Evolutionary conservation across 2,888 invertebrate species (phyloP).

Genomic region (Pristionchus maxplancki): DNA sequence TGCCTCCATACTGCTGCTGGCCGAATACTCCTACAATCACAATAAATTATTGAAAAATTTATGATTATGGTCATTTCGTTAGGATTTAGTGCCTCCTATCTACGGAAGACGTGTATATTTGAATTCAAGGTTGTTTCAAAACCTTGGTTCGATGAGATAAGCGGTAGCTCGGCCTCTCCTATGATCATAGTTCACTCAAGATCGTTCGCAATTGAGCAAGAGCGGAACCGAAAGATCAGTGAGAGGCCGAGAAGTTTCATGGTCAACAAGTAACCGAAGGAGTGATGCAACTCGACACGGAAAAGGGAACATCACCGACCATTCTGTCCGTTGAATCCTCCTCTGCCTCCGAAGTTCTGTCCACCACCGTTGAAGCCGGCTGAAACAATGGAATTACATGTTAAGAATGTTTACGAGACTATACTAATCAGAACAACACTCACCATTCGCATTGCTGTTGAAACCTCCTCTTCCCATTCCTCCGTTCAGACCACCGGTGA

Average conservation of each 20-base stretch:
- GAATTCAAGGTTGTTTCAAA: too few relatives aligned
- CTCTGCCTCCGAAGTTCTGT: background rate
- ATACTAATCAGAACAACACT: too few relatives aligned
- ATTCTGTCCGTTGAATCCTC: constrained; percentile 12
- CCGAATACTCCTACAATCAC: constrained; percentile 18
- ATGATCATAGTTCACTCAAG: constrained; percentile 3
- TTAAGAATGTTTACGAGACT: too few relatives aligned
- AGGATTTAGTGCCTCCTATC: too few relatives aligned
- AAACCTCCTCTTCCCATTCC: background rate
- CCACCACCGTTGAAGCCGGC: constrained; percentile 14
- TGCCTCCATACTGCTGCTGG: constrained; percentile 23
- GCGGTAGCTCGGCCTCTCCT: too few relatives aligned
- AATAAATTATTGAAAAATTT: too few relatives aligned
- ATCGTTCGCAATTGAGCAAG: background rate
- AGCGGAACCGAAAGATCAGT: background rate
- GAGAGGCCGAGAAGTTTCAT: background rate
- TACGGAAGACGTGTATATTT: too few relatives aligned
- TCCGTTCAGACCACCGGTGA: background rate
- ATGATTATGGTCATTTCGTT: too few relatives aligned
- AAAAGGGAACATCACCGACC: background rate
- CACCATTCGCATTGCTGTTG: background rate
- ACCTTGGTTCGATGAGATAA: background rate
- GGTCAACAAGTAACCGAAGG: background rate
- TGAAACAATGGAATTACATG: background rate
- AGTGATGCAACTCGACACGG: background rate